Conservation (phyloP, 2,113 vertebrate genomes). For the Cygnus atratus region DNA sequence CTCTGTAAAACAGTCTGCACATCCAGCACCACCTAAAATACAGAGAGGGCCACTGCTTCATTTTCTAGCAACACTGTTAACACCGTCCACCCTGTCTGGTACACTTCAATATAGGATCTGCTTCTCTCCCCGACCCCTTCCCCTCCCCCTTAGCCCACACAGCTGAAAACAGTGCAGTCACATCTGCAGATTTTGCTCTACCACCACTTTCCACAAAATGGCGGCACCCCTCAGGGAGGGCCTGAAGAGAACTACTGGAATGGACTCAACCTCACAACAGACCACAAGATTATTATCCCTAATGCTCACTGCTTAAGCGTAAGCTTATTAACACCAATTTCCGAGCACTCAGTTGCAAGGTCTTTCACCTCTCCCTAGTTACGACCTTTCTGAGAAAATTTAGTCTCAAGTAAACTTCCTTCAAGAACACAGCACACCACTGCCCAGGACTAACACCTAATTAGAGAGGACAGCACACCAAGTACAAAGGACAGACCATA, state of each 20-base stretch:
- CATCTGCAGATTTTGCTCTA: background rate
- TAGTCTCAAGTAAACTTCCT: background rate
- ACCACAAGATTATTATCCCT: background rate
- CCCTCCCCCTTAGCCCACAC: background rate
- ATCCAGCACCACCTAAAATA: background rate
- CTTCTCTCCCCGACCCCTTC: background rate
- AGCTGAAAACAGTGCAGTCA: rapidly evolving
- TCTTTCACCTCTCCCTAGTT: constrained; percentile 43
- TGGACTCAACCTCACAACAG: background rate
- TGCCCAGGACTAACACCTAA: constrained; percentile 21
- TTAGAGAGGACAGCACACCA: constrained; percentile 19
- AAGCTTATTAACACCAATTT: constrained; percentile 60
- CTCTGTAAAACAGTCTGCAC: background rate
- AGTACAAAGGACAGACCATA: background rate
- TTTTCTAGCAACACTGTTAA: background rate
- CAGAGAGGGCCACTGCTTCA: background rate
- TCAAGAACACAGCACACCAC: background rate
- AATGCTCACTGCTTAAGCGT: constrained; percentile 30
- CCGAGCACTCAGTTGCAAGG: constrained; percentile 21
- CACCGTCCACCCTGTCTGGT: rapidly evolving
- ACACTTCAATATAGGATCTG: background rate
- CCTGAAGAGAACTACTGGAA: background rate
- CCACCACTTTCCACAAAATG: rapidly evolving
- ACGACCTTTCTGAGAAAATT: constrained; percentile 36
- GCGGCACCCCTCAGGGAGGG: background rate